Evolutionary conservation across 2,888 invertebrate species (phyloP).

Genomic region (Anthophora plumipes): DNA sequence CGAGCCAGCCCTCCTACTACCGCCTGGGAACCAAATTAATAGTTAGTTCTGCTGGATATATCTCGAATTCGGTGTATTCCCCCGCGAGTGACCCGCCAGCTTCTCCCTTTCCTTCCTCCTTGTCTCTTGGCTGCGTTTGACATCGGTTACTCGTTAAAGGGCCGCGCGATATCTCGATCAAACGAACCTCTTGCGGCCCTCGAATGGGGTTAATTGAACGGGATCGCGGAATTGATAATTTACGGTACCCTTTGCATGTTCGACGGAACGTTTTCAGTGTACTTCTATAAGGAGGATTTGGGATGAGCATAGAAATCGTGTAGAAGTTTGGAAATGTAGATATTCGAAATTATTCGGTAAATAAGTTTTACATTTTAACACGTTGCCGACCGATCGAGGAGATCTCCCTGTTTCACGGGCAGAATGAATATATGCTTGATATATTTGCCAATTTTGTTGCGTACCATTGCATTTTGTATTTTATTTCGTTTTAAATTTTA

Average conservation of each 20-base stretch:
- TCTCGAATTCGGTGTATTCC: conserved; percentile 80
- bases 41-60: conserved; percentile 81
- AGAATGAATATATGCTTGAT: too few species aligned
- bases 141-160: conserved; percentile 77
- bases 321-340: too few species aligned
- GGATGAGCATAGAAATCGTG: too few species aligned
- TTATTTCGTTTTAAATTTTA: too few species aligned
- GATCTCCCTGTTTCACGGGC: too few species aligned
- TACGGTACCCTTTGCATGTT: conserved; percentile 46
- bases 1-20: conserved; percentile 60
- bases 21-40: conserved; percentile 84
- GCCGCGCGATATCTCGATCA: conserved; percentile 73
- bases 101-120: conserved; percentile 57
- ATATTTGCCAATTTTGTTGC: too few species aligned
- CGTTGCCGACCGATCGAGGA: too few species aligned
- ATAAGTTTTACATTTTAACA: too few species aligned
- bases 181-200: conserved; percentile 69
- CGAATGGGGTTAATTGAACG: conserved; percentile 70
- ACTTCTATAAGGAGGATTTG: not conserved
- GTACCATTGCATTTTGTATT: too few species aligned
- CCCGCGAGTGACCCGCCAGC: conserved; percentile 66
- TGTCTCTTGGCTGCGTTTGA: conserved; percentile 73
- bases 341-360: too few species aligned
- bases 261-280: conserved; percentile 6
- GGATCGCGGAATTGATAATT: conserved; percentile 71